Conservation (phyloP, 2,113 vertebrate species). For the Hydropotes inermis region DNA sequence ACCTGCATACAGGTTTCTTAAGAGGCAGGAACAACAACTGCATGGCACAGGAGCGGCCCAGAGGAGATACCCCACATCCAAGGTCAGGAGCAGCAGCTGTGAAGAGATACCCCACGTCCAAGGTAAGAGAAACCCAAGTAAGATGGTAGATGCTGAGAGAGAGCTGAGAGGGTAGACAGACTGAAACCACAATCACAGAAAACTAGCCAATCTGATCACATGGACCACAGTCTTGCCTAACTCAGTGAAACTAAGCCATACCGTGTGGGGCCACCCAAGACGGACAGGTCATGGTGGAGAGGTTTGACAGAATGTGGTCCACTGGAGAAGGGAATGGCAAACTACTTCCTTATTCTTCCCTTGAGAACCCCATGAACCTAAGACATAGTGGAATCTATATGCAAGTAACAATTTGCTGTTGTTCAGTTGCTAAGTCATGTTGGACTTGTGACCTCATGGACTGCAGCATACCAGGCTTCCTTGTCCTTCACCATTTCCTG, state of each 20-base stretch:
- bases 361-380: not conserved
- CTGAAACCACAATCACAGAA: not conserved
- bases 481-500: not conserved
- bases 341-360: not conserved
- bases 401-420: not conserved
- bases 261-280: not conserved
- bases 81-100: fast-evolving
- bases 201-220: not conserved
- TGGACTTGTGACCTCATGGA: not conserved
- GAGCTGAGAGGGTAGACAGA: not conserved
- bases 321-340: not conserved
- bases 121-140: not conserved
- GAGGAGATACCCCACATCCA: not conserved
- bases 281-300: fast-evolving
- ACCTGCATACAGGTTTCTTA: not conserved
- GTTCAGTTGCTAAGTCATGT: not conserved
- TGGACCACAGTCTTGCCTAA: not conserved
- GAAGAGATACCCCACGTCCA: fast-evolving
- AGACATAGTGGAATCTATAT: not conserved
- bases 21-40: not conserved
- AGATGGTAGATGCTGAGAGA: fast-evolving
- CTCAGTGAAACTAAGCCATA: not conserved
- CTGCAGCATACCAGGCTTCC: not conserved
- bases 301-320: not conserved
- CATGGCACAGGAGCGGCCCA: fast-evolving